phyloP scores from a whole-genome alignment of 2,797 vertebrate species.

The Nyctalus aviator region DNA sequence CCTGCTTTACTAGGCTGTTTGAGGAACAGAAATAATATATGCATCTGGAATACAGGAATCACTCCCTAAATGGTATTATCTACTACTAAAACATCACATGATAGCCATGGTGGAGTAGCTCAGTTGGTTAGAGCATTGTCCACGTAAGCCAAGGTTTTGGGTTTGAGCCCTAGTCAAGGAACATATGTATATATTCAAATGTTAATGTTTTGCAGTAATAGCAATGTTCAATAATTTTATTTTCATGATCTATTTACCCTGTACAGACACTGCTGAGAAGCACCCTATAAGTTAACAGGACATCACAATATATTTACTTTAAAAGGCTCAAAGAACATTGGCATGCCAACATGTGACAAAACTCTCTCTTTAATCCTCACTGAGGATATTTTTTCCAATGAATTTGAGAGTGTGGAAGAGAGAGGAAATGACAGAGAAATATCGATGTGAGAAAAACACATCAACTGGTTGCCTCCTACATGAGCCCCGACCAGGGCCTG shows the following conservation, averaged over 20 bases:
- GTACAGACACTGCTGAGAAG: slow-evolving; percentile 84
- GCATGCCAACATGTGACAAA: slow-evolving; percentile 80
- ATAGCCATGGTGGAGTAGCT: not conserved
- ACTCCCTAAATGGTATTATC: slow-evolving; percentile 7
- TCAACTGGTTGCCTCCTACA: too few relatives aligned
- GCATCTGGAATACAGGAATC: not conserved
- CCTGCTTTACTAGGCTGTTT: not conserved
- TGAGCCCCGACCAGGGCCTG: too few relatives aligned
- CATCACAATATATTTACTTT: slow-evolving; percentile 78
- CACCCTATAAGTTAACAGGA: slow-evolving; percentile 84
- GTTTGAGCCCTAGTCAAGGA: not conserved
- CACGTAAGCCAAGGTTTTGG: not conserved
- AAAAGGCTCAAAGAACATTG: slow-evolving; percentile 86
- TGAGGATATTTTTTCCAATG: too few relatives aligned
- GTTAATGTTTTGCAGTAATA: slow-evolving; percentile 61
- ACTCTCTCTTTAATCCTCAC: too few relatives aligned
- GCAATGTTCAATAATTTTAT: slow-evolving; percentile 84
- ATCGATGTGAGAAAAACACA: too few relatives aligned
- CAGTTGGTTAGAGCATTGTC: not conserved
- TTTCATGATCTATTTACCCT: slow-evolving; percentile 84
- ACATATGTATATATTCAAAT: slow-evolving; percentile 41
- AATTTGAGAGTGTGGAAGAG: too few relatives aligned
- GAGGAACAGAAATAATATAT: not conserved
- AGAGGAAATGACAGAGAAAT: too few relatives aligned
- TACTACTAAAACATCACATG: not conserved